Evolutionary conservation across 2,888 invertebrate genomes (phyloP), one percentile per base, ranked within the genome.

Genomic region (Graphium colonna): DNA sequence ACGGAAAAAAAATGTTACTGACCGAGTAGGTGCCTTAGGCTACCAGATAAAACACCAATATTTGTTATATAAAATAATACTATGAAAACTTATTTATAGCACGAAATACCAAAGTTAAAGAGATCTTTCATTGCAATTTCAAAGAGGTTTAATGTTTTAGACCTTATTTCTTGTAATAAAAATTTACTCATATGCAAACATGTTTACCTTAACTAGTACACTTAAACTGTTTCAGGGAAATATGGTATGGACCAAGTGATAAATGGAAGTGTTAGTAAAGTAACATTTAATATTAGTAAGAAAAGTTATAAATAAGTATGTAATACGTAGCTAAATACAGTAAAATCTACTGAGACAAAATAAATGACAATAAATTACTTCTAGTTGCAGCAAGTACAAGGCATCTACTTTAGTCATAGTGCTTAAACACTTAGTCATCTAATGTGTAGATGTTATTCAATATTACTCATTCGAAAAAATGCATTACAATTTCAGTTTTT

Each of bases 211-310:
- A 10, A 15, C 28, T 40, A 3, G 26, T 51, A 33, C 18, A 41
- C 39, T 17, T 10, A 21, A 10, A 7, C 12, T 13, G 26, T 38
- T 18, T 45, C 17, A 43, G 36, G 39, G 10, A 31, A 45, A 52
- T 52, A 52, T 52, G 51, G 39, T 52, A 46, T 52, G 51, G 51
- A 52, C 40, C 51, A 52, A 52, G 33, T 31, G 33, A 39, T 39
- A 13, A 17, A 1, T 42, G 41, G 41, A 36, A 36, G 13, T 43
- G 13, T 15, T 31, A 28, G 28, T 41, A 16, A 36, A 42, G 18
- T 38, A 18, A 10, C 17, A 38, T 13, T 47, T 21, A 39, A 39
- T 13, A 13, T 36, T 36, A 12, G 36, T 36, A 36, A 12, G 36
- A 12, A 7, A 12, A 36, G 3, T 36, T n/a, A n/a, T 36, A 7